Evolutionary conservation across 2,113 vertebrate species (phyloP), one percentile per base, ranked within the genome.

Genomic region (Collichthys lucidus): DNA sequence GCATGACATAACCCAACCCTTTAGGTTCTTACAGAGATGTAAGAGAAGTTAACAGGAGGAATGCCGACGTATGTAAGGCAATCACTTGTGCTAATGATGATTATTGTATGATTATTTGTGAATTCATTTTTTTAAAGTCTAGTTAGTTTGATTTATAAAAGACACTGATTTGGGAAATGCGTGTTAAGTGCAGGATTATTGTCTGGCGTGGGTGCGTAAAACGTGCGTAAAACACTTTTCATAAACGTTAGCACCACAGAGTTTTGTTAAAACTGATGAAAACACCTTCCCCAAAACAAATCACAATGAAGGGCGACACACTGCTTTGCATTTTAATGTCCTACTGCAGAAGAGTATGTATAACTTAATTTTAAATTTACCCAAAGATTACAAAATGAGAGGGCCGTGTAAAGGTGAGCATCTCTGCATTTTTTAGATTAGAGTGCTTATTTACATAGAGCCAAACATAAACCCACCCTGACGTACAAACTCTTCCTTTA

Each of bases 1-100:
- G 65, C 53, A 83, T 92, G 91, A 89, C 89, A 89, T 86, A 74
- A 89, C 74, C 77, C 64, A 77, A 74, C 14, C 73, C 59, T 40
- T 56, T 74, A 55, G 79, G 55, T 80, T 80, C 72, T 70, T 49
- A 59, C 17, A 62, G 60, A 78, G 78, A 86, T 83, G 68, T 85
- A 79, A 86, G 68, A 56, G 60, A 74, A 22, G 52, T 59, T 70
- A 75, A 29, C 70, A 49, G 35, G 56, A 64, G 59, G 53, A n/a
- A 56, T 44, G 7, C 22, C n/a, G 15, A 16, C 62, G 11, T 61
- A 50, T 35, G 71, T 15, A 52, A 47, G 44, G 26, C 40, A 56
- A 52, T 55, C 53, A 63, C 50, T 24, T 4, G 12, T 57, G 53
- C 78, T 70, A 47, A 68, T 2, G 5, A 50, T 52, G 26, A 86